Base-by-base conservation (phyloP, 1,140 invertebrate species). In the Apis dorsata region DNA sequence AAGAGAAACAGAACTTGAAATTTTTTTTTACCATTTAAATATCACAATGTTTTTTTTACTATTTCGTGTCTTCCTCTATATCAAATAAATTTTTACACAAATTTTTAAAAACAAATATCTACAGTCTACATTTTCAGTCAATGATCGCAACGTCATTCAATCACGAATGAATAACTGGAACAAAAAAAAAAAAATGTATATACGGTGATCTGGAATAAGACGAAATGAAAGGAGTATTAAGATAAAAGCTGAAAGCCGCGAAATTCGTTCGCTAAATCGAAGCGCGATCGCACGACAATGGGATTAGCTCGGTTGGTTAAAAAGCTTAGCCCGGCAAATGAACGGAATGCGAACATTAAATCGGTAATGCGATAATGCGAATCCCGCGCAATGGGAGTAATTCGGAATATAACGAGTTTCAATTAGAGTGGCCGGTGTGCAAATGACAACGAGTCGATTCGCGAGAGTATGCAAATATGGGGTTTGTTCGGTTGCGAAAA, bases 391-490 rank as follows among this genome's bases (percentile, higher is more conserved):
- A 72, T 28, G 85, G 60, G 71, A 81, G 79, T 86, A 87, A 87
- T 87, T 87, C 73, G 60, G 85, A 66, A 80, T 83, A 73, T 86
- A 87, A 87, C 71, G 75, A 87, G 80, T 87, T 87, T 86, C 86
- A 86, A 83, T 87, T 86, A 87, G 85, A 83, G 71, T 62, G 71
- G 19, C 24, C 66, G 12, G 28, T 57, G 65, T 75, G 83, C 60
- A 86, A 87, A 86, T 79, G 80, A 76, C 62, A 70, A 79, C 51
- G 80, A 28, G 71, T 55, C n/a, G 59, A 79, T 59, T 82, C 57
- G 68, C 51, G 72, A 44, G 34, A 72, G 71, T 63, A 87, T 86
- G 85, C 81, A 87, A 87, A 87, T 87, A 83, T 34, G 28, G 28
- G 60, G 24, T 76, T 71, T 65, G 75, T 49, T 24, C 76, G 59